phyloP scores from a whole-genome alignment of 2,113 vertebrate genomes.

The Grantiella picta region DNA sequence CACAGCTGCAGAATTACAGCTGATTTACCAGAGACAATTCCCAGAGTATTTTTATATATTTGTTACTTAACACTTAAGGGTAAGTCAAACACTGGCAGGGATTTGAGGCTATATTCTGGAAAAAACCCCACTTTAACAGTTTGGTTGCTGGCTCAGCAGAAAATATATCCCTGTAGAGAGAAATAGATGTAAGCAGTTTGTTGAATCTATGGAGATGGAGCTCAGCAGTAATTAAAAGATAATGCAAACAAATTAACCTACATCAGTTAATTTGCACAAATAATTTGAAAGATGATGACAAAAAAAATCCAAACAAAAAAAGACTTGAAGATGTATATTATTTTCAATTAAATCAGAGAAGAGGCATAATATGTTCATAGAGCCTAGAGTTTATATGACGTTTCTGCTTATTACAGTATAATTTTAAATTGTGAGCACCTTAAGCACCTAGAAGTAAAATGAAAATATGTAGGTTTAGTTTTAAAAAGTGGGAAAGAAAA shows the following conservation, averaged over 20 bases:
- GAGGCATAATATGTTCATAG: not conserved
- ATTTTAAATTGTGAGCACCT: not conserved
- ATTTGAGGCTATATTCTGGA: not conserved
- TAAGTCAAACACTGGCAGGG: not conserved
- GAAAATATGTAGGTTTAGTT: not conserved
- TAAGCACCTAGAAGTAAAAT: not conserved
- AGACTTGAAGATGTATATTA: not conserved
- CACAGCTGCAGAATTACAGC: not conserved
- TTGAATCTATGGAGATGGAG: not conserved
- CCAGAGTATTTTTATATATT: not conserved
- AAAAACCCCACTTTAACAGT: not conserved
- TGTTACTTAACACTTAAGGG: not conserved
- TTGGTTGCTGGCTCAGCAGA: not conserved
- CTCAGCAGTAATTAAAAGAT: not conserved
- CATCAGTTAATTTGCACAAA: not conserved
- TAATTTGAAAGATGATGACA: not conserved
- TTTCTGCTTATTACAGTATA: not conserved
- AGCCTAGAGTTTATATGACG: not conserved
- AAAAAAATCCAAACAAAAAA: not conserved
- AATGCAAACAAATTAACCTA: not conserved
- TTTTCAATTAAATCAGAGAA: not conserved
- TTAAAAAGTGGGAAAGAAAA: conserved; percentile 4
- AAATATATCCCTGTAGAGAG: not conserved
- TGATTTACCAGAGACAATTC: not conserved
- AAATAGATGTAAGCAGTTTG: not conserved